Conservation (phyloP, 1,140 invertebrate species). For the Bombus consobrinus region DNA sequence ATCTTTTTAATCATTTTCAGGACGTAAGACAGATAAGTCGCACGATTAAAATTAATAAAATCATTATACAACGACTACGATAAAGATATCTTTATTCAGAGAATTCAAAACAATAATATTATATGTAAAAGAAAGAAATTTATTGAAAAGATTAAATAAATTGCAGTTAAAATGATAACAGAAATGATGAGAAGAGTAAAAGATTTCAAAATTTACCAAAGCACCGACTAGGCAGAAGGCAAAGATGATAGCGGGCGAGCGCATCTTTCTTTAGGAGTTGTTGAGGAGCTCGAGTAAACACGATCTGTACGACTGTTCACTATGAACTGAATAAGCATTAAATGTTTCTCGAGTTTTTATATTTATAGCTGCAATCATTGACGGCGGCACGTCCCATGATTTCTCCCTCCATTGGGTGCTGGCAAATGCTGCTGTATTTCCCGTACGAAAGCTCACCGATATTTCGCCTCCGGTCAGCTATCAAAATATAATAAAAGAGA, state of each 20-base stretch:
- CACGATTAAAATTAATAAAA: too few relatives aligned
- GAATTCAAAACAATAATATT: too few relatives aligned
- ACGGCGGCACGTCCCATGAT: neutral
- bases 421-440: neutral
- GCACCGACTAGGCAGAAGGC: slow-evolving; percentile 65
- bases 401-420: slow-evolving; percentile 8
- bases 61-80: too few relatives aligned
- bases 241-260: slow-evolving; percentile 55
- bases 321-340: slow-evolving; percentile 32
- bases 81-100: too few relatives aligned
- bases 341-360: slow-evolving; percentile 49
- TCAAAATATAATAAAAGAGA: neutral
- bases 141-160: too few relatives aligned
- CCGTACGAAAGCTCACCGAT: neutral
- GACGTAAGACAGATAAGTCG: too few relatives aligned
- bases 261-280: slow-evolving; percentile 55
- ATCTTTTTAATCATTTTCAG: too few relatives aligned
- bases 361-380: slow-evolving; percentile 28
- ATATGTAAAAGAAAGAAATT: too few relatives aligned
- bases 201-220: slow-evolving; percentile 41
- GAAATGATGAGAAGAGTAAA: too few relatives aligned
- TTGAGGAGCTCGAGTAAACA: neutral
- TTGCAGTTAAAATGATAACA: too few relatives aligned
- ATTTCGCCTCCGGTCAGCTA: neutral
- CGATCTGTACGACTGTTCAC: neutral